Conservation (phyloP, 2,113 vertebrate species). For the Leuciscus idus region DNA sequence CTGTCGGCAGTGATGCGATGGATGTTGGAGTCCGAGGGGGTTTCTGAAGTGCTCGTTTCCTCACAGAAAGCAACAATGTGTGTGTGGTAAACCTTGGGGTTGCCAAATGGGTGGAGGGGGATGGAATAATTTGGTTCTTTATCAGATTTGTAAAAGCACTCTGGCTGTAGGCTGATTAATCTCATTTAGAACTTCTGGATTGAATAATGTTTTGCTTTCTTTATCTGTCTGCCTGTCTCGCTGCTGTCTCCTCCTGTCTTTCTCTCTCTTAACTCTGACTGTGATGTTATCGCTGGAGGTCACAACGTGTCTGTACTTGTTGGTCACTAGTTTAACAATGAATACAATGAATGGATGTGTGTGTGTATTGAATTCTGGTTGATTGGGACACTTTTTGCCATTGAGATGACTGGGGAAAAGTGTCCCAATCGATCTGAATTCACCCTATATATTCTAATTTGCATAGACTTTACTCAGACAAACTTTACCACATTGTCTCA, state of each 20-base stretch:
- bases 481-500: background rate
- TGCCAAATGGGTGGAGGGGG: conserved; percentile 6
- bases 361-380: too few relatives aligned
- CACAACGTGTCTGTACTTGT: background rate
- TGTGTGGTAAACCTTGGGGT: conserved; percentile 3
- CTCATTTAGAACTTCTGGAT: conserved; percentile 38
- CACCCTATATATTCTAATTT: background rate
- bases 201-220: conserved; percentile 15
- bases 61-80: background rate
- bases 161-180: conserved; percentile 38
- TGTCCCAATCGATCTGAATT: too few relatives aligned
- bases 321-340: background rate
- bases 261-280: background rate
- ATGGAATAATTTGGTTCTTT: conserved; percentile 43
- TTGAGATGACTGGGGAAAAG: too few relatives aligned
- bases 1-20: background rate
- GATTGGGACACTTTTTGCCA: too few relatives aligned
- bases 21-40: background rate
- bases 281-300: background rate
- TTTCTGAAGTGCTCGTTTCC: background rate
- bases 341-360: background rate
- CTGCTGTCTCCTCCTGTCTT: too few relatives aligned
- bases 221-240: background rate
- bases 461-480: background rate
- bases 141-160: conserved; percentile 44